Percentiles rank a stretch among this genome's conserved stretches.
Evolutionary conservation across 2,888 invertebrate genomes (phyloP).

Genomic region (Eupithecia subumbrata): DNA sequence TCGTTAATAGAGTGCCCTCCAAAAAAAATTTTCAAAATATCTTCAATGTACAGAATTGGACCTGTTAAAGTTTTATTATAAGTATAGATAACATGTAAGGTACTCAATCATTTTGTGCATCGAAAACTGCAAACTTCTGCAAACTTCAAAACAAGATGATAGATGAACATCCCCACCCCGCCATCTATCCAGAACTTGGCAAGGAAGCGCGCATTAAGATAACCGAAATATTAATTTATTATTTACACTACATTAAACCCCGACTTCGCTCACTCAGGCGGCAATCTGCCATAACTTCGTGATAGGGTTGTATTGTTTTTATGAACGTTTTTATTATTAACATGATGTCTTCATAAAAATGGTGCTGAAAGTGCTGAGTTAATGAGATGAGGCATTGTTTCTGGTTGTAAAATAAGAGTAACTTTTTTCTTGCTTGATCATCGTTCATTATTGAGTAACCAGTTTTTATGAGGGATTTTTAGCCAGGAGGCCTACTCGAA

Average conservation of each 20-base stretch:
- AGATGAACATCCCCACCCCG: conserved; percentile 23
- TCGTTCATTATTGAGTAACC: background rate
- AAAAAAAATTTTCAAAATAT: too few species aligned
- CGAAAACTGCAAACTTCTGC: background rate
- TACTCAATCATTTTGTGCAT: conserved; percentile 9
- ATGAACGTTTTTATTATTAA: conserved; percentile 28
- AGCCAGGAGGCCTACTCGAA: background rate
- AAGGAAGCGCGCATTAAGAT: conserved; percentile 70
- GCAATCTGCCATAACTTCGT: conserved; percentile 40
- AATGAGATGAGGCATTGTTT: background rate
- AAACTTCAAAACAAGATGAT: conserved; percentile 18
- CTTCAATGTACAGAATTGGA: too few species aligned
- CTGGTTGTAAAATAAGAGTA: background rate
- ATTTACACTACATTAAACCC: conserved; percentile 71
- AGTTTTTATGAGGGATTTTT: background rate
- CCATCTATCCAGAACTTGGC: conserved; percentile 48
- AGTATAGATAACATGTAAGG: background rate
- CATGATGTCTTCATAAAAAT: conserved; percentile 27
- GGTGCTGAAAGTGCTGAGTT: conserved; percentile 15
- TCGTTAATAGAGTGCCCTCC: too few species aligned
- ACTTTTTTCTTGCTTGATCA: background rate
- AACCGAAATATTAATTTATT: conserved; percentile 75
- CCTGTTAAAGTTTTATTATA: too few species aligned
- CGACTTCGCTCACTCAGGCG: conserved; percentile 45
- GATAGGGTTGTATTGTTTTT: conserved; percentile 36